Evolutionary conservation across 2,888 invertebrate species (phyloP), one percentile per base, ranked within the genome.

Genomic region (Lochmaea capreae): DNA sequence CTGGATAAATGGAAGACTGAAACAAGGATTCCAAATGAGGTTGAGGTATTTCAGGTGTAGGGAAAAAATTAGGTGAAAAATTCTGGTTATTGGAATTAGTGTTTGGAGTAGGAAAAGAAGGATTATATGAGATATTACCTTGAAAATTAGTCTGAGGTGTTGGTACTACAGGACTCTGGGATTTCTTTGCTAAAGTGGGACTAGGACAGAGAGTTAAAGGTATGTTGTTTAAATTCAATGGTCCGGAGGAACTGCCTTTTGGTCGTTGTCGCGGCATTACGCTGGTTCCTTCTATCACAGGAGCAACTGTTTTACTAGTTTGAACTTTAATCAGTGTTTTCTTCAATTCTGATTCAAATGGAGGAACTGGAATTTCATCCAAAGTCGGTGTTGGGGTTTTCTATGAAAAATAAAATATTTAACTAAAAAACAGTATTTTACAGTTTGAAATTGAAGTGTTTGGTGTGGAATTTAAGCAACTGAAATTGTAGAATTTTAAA

Each of bases 181-280:
- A 85, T 79, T 86, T 87, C 79, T 86, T 87, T 43, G 83, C 82
- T 57, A 84, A 84, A 68, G 88, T 89, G 26, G 90, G 90, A 84
- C 90, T 90, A 52, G 90, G 89, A 73, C 89, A 90, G 65, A 90
- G 80, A 2, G 89, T 89, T 49, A 90, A 81, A 9, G 89, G 89
- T 66, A 90, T 84, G 65, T 88, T 87, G 80, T 87, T 85, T 42
- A 87, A 80, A 68, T 82, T 87, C 65, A 88, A 77, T 0, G 87
- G 88, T 49, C 85, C 84, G 69, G 89, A 87, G 8, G 87, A 86
- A 76, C 86, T 89, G 46, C 92, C 93, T 85, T 95, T 95, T 11
- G 96, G 96, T 79, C 96, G 89, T 85, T 95, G 95, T 67, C 95
- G 88, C 3, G 95, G 95, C 67, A 93, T 93, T 33, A 96, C 95